Evolutionary conservation across 2,888 invertebrate species (phyloP), one percentile per base, ranked within the genome.

Genomic region (Pinctada fucata): DNA sequence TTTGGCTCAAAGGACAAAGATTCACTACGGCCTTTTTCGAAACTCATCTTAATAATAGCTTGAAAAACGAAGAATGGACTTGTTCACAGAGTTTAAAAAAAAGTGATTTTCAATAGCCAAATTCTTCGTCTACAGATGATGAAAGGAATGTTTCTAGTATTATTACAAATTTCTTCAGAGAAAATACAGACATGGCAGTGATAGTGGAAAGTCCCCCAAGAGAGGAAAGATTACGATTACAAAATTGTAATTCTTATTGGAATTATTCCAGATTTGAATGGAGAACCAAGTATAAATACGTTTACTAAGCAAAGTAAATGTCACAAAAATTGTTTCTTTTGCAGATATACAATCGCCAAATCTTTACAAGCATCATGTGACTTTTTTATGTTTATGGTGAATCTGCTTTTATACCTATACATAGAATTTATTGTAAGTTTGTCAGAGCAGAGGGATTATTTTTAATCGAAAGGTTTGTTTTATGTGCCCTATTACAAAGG

Each of bases 381-480:
- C n/a, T 75, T 13, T 74, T 58, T 69, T 70, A 70, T 66, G 51
- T 58, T 2, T 63, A 48, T 50, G 75, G 75, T 16, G 49, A 66
- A 10, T 79, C 79, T 48, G 50, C 49, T 6, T 78, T 69, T n/a
- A 70, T 78, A 31, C 75, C 79, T n/a, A 66, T 79, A 49, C 75
- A 75, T 31, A 69, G 74, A 69, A 79, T 75, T 63, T 51, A 71
- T n/a, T 75, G 75, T 50, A 75, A 79, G 50, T 78, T 58, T 75
- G 48, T 78, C 8, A 31, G 48, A n/a, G 78, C 78, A 67, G 48
- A 68, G 8, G 75, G 63, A 31, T 16, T 69, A 66, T 66, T 45
- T 6, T 31, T 45, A 47, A 47, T 8, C 13, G 47, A 66, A 66
- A 66, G 31, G 66, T 66, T 16, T 45, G 31, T 66, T 31, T 66